Evolutionary conservation across 2,113 vertebrate genomes (phyloP).

Genomic region (Embiotoca jacksoni): DNA sequence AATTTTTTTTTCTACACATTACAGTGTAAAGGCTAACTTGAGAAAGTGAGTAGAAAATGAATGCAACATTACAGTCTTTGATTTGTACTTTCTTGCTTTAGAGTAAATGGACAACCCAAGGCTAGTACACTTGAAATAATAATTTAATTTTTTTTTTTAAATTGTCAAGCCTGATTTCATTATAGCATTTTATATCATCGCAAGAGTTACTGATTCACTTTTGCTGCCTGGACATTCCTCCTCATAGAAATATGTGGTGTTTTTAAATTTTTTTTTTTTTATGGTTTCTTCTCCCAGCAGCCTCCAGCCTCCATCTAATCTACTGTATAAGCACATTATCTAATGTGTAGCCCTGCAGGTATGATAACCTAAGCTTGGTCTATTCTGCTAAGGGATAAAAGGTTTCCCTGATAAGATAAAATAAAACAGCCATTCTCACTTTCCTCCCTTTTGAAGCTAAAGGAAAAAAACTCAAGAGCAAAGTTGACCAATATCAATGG

Average conservation of each 20-base stretch:
- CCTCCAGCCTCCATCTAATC: conserved; percentile 13
- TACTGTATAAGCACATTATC: conserved; percentile 14
- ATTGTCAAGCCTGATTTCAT: neutral
- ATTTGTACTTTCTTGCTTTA: too few species aligned
- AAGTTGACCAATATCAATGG: neutral
- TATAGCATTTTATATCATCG: neutral
- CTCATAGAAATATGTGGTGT: neutral
- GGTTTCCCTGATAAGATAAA: conserved; percentile 10
- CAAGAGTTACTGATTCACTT: neutral
- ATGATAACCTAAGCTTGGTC: neutral
- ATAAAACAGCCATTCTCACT: neutral
- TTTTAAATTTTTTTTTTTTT: neutral
- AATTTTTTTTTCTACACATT: too few species aligned
- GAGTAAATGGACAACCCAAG: neutral
- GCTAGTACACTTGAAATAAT: neutral
- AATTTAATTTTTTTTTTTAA: too few species aligned
- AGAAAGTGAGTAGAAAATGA: too few species aligned
- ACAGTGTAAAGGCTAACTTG: too few species aligned
- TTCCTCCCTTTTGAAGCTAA: neutral
- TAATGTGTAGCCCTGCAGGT: conserved; percentile 13
- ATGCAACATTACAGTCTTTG: too few species aligned
- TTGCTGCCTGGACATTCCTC: neutral
- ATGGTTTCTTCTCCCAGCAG: conserved; percentile 2
- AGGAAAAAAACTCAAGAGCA: neutral
- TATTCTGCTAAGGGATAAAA: conserved; percentile 18